phyloP scores from a whole-genome alignment of 2,888 invertebrate species.

The Tillus elongatus region DNA sequence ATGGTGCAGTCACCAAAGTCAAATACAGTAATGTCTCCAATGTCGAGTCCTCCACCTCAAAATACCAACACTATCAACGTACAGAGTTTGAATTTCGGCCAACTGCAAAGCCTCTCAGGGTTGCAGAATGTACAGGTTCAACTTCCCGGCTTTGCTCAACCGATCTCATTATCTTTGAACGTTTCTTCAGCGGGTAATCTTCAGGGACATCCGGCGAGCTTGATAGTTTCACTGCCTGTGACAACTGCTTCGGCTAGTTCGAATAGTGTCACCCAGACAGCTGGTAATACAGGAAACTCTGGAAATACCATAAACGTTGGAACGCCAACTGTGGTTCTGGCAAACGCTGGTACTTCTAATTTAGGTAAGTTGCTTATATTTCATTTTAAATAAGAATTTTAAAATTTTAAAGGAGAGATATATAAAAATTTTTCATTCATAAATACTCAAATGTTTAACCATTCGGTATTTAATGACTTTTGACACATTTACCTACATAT shows the following conservation, averaged over 20 bases:
- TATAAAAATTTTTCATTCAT: no score
- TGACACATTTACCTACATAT: no score
- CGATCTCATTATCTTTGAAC: constrained; percentile 69
- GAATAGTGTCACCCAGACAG: constrained; percentile 28
- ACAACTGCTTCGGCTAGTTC: constrained; percentile 40
- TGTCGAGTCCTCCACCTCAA: constrained; percentile 48
- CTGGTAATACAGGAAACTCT: constrained; percentile 20
- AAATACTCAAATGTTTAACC: no score
- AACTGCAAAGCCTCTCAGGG: constrained; percentile 58
- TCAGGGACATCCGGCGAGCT: constrained; percentile 41
- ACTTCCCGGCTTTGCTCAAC: constrained; percentile 76
- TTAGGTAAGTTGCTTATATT: constrained; percentile 30
- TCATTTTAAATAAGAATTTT: no score
- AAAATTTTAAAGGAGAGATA: no score
- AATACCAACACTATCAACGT: constrained; percentile 41
- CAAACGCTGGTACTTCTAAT: constrained; percentile 34
- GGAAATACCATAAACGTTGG: constrained; percentile 25
- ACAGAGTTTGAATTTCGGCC: constrained; percentile 66
- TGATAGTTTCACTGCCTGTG: constrained; percentile 39
- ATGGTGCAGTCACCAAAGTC: constrained; percentile 30
- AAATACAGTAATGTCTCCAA: constrained; percentile 43
- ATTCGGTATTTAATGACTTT: no score
- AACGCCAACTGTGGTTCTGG: constrained; percentile 35
- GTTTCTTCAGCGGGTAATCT: constrained; percentile 56
- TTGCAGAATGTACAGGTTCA: constrained; percentile 73